Percentiles rank a stretch among this genome's conserved stretches.
Conservation (phyloP, 1,140 invertebrate species). For the Bathynomus jamesi region DNA sequence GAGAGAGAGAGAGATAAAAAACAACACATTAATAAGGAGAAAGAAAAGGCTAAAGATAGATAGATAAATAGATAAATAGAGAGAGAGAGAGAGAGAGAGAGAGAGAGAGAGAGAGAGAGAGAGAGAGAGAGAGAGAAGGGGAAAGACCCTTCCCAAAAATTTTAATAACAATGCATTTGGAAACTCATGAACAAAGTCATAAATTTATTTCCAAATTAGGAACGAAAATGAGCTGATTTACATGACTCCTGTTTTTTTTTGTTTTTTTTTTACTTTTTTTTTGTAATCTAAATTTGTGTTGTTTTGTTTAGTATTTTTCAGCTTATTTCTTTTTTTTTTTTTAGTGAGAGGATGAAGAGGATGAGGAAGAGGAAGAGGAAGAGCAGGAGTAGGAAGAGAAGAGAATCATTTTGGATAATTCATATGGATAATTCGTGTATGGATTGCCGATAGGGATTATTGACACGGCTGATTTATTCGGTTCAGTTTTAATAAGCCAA, state of each 20-base stretch:
- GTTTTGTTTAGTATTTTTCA: too few species aligned
- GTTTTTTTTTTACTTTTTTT: neutral
- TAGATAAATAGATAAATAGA: neutral
- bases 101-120: neutral
- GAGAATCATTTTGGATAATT: too few species aligned
- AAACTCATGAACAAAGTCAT: neutral
- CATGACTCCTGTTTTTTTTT: neutral
- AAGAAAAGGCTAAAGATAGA: neutral
- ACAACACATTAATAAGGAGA: neutral
- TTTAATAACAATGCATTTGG: neutral
- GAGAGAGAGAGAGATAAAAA: neutral
- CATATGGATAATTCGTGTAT: too few species aligned
- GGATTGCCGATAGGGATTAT: too few species aligned
- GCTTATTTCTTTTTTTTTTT: too few species aligned
- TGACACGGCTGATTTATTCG: too few species aligned
- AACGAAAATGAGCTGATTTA: neutral
- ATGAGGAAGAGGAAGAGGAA: neutral
- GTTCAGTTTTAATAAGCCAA: too few species aligned
- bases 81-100: neutral
- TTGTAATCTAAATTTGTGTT: too few species aligned
- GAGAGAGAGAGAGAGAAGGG: neutral
- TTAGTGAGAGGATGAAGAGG: neutral
- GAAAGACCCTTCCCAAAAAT: neutral
- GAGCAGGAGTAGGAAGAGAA: neutral
- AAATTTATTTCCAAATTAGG: neutral